Evolutionary conservation across 2,797 vertebrate genomes (phyloP).

Genomic region (Oryzias sinensis): DNA sequence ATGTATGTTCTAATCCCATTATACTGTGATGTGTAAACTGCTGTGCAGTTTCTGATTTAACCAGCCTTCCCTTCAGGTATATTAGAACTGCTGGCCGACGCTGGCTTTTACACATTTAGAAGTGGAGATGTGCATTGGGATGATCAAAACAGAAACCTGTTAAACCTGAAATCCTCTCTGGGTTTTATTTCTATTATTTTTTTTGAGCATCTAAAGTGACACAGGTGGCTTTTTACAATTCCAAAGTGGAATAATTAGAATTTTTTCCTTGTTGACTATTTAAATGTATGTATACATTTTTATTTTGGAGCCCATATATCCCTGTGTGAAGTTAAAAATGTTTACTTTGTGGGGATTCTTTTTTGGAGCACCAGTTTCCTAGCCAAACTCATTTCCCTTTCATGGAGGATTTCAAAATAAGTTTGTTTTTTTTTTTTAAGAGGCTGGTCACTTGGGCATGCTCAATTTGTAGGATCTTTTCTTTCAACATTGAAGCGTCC

Average conservation of each 20-base stretch:
- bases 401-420: conserved; percentile 66
- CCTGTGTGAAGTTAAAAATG: conserved; percentile 53
- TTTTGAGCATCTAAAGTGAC: conserved; percentile 6
- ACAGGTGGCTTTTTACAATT: neutral
- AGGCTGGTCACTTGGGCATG: conserved; percentile 61
- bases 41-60: neutral
- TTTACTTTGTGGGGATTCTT: conserved; percentile 55
- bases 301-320: conserved; percentile 36
- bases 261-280: conserved; percentile 17
- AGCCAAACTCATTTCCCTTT: conserved; percentile 74
- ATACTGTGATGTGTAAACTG: neutral
- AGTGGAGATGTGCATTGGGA: conserved; percentile 16
- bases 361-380: conserved; percentile 63
- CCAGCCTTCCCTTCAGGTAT: conserved; percentile 49
- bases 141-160: conserved; percentile 48
- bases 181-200: conserved; percentile 17
- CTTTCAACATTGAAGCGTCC: conserved; percentile 57
- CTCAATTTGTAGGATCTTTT: conserved; percentile 62
- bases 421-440: conserved; percentile 32
- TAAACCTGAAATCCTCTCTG: conserved; percentile 36
- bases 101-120: conserved; percentile 46
- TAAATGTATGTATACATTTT: conserved; percentile 33
- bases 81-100: conserved; percentile 48
- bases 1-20: neutral
- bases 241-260: neutral